phyloP scores from a whole-genome alignment of 2,113 vertebrate species.

The Prietella phreatophila region DNA sequence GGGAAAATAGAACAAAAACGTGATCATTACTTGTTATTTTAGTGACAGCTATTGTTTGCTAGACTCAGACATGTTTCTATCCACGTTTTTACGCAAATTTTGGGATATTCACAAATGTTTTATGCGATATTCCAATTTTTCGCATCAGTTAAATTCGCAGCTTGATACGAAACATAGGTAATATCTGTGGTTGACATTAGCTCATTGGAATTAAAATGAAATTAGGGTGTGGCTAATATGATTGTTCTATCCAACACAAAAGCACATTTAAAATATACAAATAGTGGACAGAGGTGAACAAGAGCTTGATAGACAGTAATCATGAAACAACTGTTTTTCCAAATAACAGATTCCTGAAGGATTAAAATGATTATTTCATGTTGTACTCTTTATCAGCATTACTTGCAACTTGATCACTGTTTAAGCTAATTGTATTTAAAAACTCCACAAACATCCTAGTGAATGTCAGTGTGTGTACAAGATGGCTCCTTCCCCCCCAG shows the following conservation, averaged over 20 bases:
- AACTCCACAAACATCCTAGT: not conserved
- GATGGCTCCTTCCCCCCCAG: not conserved
- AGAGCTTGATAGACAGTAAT: not conserved
- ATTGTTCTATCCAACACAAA: not conserved
- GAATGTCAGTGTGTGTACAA: not conserved
- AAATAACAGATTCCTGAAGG: not conserved
- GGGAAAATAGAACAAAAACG: not conserved
- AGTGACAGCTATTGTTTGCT: no score
- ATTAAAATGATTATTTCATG: not conserved
- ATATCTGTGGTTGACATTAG: not conserved
- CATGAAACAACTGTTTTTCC: not conserved
- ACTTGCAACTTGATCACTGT: not conserved
- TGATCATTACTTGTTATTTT: not conserved
- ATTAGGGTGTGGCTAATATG: not conserved
- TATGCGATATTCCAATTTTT: no score
- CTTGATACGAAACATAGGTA: no score
- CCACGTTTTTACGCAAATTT: no score
- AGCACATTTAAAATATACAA: not conserved
- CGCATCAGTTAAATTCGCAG: no score
- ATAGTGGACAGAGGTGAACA: not conserved
- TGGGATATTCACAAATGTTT: no score
- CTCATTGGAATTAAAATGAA: not conserved
- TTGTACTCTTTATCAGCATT: not conserved
- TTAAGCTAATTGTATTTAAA: not conserved
- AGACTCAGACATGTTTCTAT: no score